These are phyloP conservation scores for Ischnura elegans DNA, from an alignment of 2,888 invertebrate genomes.

Conservation along the genomic window DNA sequence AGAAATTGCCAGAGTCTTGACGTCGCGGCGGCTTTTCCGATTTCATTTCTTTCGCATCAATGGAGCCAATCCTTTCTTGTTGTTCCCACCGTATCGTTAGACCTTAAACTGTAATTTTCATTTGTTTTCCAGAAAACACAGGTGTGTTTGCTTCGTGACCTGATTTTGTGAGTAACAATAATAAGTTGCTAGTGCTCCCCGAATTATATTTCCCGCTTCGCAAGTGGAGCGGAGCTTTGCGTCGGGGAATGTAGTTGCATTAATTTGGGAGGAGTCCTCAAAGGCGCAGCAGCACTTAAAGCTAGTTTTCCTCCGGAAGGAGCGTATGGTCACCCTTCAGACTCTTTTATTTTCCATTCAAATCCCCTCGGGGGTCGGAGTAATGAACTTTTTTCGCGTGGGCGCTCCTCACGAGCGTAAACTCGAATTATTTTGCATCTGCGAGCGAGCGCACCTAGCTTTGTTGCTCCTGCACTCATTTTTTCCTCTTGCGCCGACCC, in stretches of 20 bases:
- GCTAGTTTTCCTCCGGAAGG: conserved; percentile 11
- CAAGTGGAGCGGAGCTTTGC: not conserved
- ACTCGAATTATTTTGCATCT: conserved; percentile 8
- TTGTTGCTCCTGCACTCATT: not conserved
- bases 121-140: not conserved
- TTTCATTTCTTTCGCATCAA: not conserved
- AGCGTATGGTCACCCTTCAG: not conserved
- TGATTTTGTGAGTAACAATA: not conserved
- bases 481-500: not conserved
- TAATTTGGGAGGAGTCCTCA: not conserved
- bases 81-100: not conserved
- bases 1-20: no score
- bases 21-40: no score
- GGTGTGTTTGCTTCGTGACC: not conserved
- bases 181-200: not conserved
- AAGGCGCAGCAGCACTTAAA: not conserved
- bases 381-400: not conserved
- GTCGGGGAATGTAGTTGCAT: not conserved
- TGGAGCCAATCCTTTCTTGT: no score
- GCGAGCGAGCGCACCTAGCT: not conserved
- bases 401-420: not conserved
- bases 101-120: not conserved
- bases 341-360: not conserved
- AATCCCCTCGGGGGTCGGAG: not conserved
- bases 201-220: not conserved